Evolutionary conservation across 2,797 vertebrate genomes (phyloP).

Genomic region (Heterohyrax brucei): DNA sequence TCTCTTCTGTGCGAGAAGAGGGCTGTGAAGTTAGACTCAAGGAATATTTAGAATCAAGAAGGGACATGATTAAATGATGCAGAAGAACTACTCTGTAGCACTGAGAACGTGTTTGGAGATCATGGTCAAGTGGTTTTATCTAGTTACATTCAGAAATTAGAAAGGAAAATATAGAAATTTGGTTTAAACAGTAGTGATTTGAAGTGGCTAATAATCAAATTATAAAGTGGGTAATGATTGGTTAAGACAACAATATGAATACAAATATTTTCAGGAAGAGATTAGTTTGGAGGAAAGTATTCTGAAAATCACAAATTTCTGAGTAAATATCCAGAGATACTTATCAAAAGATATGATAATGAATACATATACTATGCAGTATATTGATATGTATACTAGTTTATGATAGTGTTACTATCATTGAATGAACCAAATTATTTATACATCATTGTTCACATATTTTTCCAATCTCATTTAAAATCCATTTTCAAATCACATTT

Average conservation of each 20-base stretch:
- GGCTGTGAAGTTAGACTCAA: background rate
- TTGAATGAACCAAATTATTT: background rate
- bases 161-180: background rate
- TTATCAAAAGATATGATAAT: background rate
- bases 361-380: background rate
- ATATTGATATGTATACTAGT: background rate
- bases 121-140: background rate
- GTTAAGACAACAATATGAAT: background rate
- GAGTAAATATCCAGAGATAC: background rate
- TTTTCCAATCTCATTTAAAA: slow-evolving; percentile 13
- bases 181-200: background rate
- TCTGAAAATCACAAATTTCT: background rate
- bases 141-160: background rate
- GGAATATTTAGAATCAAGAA: background rate
- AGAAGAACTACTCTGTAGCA: background rate
- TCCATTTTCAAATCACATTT: slow-evolving; percentile 14
- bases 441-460: background rate
- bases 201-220: background rate
- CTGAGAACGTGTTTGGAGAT: background rate
- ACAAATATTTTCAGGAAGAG: background rate
- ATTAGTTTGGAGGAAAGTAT: background rate
- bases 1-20: background rate
- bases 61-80: background rate
- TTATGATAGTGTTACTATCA: background rate
- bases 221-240: background rate